These are phyloP conservation scores for Protonemura montana DNA, from an alignment of 2,888 invertebrate species.

Conservation along the genomic window DNA sequence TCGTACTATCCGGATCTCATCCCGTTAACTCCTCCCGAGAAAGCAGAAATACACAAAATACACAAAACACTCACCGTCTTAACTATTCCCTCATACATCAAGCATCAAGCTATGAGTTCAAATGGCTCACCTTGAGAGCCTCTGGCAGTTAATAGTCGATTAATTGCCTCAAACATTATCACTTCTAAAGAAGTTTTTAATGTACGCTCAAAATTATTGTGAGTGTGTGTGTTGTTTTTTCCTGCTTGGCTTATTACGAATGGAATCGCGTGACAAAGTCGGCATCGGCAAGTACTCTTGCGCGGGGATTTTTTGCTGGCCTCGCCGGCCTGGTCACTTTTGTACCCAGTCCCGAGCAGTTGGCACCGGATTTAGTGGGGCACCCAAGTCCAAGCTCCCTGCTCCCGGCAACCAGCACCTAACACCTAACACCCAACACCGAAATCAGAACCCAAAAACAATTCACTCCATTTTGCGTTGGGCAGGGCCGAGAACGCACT, in stretches of 20 bases:
- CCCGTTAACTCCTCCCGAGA: background rate
- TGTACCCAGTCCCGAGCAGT: background rate
- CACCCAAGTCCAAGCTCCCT: too few relatives aligned
- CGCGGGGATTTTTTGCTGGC: slow-evolving; percentile 15
- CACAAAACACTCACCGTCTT: background rate
- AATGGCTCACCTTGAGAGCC: background rate
- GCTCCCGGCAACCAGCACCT: too few relatives aligned
- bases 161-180: slow-evolving; percentile 37
- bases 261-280: slow-evolving; percentile 12
- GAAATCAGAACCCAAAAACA: too few relatives aligned
- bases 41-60: too few relatives aligned
- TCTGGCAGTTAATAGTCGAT: slow-evolving; percentile 13
- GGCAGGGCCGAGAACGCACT: too few relatives aligned
- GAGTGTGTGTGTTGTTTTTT: background rate
- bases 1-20: background rate
- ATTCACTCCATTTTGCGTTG: too few relatives aligned
- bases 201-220: slow-evolving; percentile 7
- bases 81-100: background rate
- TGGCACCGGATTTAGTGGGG: background rate
- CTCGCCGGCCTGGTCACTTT: background rate
- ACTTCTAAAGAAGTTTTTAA: slow-evolving; percentile 33
- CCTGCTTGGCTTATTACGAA: background rate
- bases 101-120: background rate
- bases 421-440: too few relatives aligned
- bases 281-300: background rate